Evolutionary conservation across 2,113 vertebrate genomes (phyloP).

Genomic region (Gopherus evgoodei): DNA sequence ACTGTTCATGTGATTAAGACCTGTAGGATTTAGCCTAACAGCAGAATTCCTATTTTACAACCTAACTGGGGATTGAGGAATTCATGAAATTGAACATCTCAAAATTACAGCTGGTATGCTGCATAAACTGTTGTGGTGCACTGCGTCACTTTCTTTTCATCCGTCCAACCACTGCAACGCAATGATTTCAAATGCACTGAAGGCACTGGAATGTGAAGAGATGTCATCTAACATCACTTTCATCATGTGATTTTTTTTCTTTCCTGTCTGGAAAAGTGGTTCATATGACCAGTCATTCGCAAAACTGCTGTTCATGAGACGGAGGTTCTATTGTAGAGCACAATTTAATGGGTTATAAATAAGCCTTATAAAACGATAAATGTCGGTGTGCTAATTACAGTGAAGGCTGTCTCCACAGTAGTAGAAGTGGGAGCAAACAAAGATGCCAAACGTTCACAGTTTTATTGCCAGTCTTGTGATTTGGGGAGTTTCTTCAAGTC

Average conservation of each 20-base stretch:
- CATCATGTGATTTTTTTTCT: background rate
- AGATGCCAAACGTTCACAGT: background rate
- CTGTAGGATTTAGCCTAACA: background rate
- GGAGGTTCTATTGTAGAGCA: background rate
- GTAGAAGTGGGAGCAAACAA: background rate
- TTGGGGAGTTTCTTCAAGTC: background rate
- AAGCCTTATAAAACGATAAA: background rate
- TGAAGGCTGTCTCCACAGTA: background rate
- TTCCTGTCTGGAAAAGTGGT: background rate
- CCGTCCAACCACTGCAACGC: background rate
- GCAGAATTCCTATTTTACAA: background rate
- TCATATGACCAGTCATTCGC: background rate
- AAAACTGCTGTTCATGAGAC: background rate
- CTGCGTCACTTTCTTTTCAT: background rate
- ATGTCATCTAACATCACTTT: background rate
- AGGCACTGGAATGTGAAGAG: background rate
- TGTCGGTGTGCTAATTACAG: background rate
- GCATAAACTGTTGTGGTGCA: background rate
- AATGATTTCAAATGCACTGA: background rate
- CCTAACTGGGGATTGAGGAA: background rate
- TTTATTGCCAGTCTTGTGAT: background rate
- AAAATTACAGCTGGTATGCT: background rate
- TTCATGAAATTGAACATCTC: background rate
- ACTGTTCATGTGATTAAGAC: fast-evolving
- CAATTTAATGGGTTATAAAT: background rate